Conservation (phyloP, 2,797 vertebrate genomes). For the Triplophysa bombifrons region DNA sequence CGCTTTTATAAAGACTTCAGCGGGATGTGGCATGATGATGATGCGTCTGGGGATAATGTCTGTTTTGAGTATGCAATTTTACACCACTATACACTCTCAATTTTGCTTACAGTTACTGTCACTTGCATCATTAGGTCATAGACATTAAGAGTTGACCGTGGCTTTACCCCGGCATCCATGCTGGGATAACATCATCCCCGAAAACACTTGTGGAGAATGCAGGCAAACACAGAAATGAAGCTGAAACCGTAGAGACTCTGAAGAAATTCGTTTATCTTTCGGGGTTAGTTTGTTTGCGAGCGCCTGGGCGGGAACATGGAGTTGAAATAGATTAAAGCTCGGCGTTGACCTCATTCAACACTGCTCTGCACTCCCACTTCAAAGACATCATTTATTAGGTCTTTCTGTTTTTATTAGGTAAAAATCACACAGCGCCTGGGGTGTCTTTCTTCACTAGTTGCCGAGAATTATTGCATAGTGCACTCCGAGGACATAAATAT, state of each 20-base stretch:
- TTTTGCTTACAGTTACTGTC: conserved; percentile 50
- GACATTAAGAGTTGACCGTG: conserved; percentile 40
- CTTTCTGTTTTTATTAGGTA: conserved; percentile 55
- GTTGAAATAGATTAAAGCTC: conserved; percentile 35
- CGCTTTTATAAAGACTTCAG: neutral
- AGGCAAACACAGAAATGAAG: conserved; percentile 5
- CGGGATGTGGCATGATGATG: conserved; percentile 13
- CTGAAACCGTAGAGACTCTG: conserved; percentile 5
- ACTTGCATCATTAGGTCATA: conserved; percentile 53
- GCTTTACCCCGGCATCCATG: conserved; percentile 12
- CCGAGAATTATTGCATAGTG: conserved; percentile 19
- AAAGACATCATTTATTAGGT: conserved; percentile 52
- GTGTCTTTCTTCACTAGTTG: conserved; percentile 33
- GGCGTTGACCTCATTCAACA: conserved; percentile 50
- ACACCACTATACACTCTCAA: conserved; percentile 28
- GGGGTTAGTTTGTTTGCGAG: conserved; percentile 14
- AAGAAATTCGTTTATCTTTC: neutral
- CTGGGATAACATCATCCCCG: conserved; percentile 13
- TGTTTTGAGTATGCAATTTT: conserved; percentile 29
- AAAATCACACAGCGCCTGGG: conserved; percentile 41
- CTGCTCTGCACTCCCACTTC: conserved; percentile 35
- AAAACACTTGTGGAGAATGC: neutral
- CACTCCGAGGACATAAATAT: conserved; percentile 42
- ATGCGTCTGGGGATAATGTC: conserved; percentile 9
- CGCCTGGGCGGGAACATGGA: neutral